Conservation (phyloP, 2,113 vertebrate genomes). For the Tachysurus vachellii region DNA sequence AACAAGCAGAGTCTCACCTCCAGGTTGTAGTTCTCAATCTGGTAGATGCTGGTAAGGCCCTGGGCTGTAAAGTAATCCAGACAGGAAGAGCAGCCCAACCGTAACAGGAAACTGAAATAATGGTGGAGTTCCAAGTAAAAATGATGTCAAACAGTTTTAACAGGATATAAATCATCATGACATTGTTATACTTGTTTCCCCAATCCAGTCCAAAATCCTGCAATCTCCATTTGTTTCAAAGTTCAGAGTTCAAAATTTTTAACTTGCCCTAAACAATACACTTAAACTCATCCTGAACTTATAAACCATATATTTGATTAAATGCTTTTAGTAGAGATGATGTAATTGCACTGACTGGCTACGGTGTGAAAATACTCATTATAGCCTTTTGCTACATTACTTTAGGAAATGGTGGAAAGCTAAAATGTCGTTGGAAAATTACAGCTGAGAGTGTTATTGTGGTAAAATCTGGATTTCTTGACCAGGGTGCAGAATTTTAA, state of each 20-base stretch:
- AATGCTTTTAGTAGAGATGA: neutral
- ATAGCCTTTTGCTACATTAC: neutral
- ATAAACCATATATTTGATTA: neutral
- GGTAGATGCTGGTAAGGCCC: constrained; percentile 98
- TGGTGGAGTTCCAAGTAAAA: constrained; percentile 30
- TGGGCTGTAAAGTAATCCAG: constrained; percentile 99
- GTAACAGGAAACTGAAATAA: constrained; percentile 93
- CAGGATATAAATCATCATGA: neutral
- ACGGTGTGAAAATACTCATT: neutral
- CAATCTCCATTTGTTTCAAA: neutral
- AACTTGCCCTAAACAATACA: neutral
- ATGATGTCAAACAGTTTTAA: neutral
- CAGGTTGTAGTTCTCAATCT: constrained; percentile 99
- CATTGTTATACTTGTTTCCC: neutral
- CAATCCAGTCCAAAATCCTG: neutral
- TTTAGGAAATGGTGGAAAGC: neutral
- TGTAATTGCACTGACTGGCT: neutral
- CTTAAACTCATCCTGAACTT: neutral
- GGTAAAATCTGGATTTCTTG: neutral
- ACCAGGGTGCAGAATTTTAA: too few species aligned
- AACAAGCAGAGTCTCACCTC: constrained; percentile 88
- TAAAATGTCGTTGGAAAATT: neutral
- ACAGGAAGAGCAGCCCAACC: constrained; percentile 98
- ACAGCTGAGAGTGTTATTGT: neutral
- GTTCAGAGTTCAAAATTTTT: too few species aligned